Evolutionary conservation across 2,797 vertebrate genomes (phyloP).

Genomic region (Acanthopagrus latus): DNA sequence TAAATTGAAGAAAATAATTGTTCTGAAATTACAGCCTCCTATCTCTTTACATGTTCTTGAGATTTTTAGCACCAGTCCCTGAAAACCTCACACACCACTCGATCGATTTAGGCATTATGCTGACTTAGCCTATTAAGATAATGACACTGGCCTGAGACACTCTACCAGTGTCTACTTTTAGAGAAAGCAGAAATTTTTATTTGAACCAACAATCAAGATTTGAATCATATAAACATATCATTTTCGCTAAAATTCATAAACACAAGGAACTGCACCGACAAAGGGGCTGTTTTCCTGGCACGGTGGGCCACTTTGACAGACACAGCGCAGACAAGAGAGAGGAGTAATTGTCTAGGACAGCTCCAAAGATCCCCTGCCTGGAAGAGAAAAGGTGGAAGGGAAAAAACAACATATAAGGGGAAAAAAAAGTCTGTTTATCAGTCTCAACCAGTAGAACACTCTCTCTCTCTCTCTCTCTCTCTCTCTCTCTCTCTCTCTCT

Average conservation of each 20-base stretch:
- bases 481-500: not conserved
- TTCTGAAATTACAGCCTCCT: not conserved
- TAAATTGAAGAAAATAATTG: not conserved
- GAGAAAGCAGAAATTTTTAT: too few species aligned
- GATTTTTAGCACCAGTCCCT: not conserved
- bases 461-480: not conserved
- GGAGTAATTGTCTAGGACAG: constrained; percentile 70
- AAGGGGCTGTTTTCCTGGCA: constrained; percentile 41
- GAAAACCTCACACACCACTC: not conserved
- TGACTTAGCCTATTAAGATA: not conserved
- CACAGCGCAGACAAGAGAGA: constrained; percentile 55
- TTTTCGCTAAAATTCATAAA: constrained; percentile 5
- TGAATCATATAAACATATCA: not conserved
- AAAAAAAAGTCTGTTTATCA: constrained; percentile 66
- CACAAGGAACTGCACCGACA: not conserved
- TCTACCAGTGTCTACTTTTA: not conserved
- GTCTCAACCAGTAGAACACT: constrained; percentile 54
- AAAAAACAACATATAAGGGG: constrained; percentile 45
- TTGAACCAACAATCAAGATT: constrained; percentile 10
- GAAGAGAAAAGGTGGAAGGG: constrained; percentile 36
- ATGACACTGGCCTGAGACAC: not conserved
- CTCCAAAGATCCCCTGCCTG: constrained; percentile 46
- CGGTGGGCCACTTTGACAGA: constrained; percentile 46
- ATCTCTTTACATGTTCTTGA: not conserved
- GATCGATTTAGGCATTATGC: not conserved